A percentile compares a stretch with the other conserved stretches of the same genome.
Conservation (phyloP, 2,888 invertebrate species). For the Parelbella ahira region DNA sequence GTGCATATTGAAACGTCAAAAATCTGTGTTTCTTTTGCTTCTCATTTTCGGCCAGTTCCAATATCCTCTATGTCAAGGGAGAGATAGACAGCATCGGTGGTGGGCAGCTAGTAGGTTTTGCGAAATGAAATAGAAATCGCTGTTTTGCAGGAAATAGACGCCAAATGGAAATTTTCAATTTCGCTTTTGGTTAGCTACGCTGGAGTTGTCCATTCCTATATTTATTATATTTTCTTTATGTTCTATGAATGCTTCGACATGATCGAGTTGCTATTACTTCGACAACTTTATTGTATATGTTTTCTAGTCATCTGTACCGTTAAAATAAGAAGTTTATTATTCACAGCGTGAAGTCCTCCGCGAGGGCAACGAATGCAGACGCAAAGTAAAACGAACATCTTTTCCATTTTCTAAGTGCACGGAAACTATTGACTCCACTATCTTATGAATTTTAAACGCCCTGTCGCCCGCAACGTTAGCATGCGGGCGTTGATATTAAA, state of each 20-base stretch:
- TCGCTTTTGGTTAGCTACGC: slow-evolving; percentile 51
- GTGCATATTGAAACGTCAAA: slow-evolving; percentile 79
- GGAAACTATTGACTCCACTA: slow-evolving; percentile 25
- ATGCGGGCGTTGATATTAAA: slow-evolving; percentile 21
- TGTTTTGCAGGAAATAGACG: slow-evolving; percentile 72
- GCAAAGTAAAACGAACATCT: slow-evolving; percentile 14
- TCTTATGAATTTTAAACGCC: slow-evolving; percentile 25
- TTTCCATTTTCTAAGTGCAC: slow-evolving; percentile 26
- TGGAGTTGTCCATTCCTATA: slow-evolving; percentile 3
- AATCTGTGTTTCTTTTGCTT: slow-evolving; percentile 73
- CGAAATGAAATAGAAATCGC: slow-evolving; percentile 66
- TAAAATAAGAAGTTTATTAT: too few species aligned
- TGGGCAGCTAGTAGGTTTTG: slow-evolving; percentile 48
- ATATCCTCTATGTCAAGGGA: slow-evolving; percentile 69
- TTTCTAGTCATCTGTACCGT: too few species aligned
- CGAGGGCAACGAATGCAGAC: slow-evolving; percentile 1
- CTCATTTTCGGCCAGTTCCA: slow-evolving; percentile 71
- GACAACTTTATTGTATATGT: too few species aligned
- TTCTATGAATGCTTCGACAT: too few species aligned
- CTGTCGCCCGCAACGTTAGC: slow-evolving; percentile 20
- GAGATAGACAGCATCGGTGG: slow-evolving; percentile 57
- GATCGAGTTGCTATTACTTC: too few species aligned
- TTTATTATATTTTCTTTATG: too few species aligned
- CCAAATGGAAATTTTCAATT: slow-evolving; percentile 71
- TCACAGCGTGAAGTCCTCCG: slow-evolving; percentile 1